Evolutionary conservation across 2,888 invertebrate genomes (phyloP).

Genomic region (Aphodius sticticus): DNA sequence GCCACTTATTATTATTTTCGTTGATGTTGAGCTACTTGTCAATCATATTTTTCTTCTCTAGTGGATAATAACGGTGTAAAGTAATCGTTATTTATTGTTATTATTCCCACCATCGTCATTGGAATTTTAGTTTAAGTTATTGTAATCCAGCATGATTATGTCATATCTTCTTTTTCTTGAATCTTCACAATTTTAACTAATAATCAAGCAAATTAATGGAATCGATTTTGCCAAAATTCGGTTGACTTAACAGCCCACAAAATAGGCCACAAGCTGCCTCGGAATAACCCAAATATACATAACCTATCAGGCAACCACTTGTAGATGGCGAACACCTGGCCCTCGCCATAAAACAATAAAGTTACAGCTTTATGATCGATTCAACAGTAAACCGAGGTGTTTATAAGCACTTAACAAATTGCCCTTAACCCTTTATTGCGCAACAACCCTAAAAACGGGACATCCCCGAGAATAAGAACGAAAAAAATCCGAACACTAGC

Average conservation of each 20-base stretch:
- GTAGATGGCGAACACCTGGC: constrained; percentile 54
- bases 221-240: neutral
- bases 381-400: constrained; percentile 58
- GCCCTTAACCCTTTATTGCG: constrained; percentile 39
- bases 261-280: neutral
- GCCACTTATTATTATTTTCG: neutral
- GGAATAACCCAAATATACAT: neutral
- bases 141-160: too few species aligned
- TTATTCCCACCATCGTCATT: neutral
- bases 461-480: constrained; percentile 8
- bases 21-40: neutral
- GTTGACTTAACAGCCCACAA: neutral
- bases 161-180: too few species aligned
- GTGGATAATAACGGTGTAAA: neutral
- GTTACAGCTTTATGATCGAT: constrained; percentile 59
- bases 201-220: neutral
- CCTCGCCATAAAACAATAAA: constrained; percentile 57
- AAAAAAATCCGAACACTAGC: neutral
- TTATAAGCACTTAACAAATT: constrained; percentile 59
- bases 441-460: constrained; percentile 5
- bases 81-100: neutral
- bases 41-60: neutral
- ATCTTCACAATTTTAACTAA: too few species aligned
- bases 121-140: neutral
- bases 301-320: constrained; percentile 49